phyloP scores from a whole-genome alignment of 2,113 vertebrate genomes.

The Corydoras maculifer region DNA sequence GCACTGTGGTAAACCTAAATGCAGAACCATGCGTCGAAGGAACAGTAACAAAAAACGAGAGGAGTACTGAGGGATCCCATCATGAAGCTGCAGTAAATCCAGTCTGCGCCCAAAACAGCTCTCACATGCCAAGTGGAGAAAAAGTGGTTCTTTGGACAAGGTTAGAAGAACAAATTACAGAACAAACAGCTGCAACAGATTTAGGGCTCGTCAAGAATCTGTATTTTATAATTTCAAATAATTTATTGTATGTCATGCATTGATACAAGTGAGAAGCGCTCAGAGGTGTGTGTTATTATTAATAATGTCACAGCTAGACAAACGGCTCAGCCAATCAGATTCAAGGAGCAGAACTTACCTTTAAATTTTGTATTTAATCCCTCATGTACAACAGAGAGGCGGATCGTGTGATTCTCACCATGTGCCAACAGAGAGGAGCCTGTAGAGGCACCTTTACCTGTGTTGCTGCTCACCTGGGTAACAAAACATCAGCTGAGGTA shows the following conservation, averaged over 20 bases:
- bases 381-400: conserved; percentile 70
- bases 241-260: too few species aligned
- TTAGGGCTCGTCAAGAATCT: too few species aligned
- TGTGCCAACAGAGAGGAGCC: conserved; percentile 81
- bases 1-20: neutral
- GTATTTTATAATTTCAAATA: too few species aligned
- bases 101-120: conserved; percentile 79
- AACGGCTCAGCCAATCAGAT: too few species aligned
- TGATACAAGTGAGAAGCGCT: too few species aligned
- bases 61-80: conserved; percentile 60
- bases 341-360: too few species aligned
- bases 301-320: too few species aligned
- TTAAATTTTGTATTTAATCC: too few species aligned
- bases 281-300: too few species aligned
- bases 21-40: neutral
- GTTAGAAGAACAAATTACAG: conserved; percentile 47
- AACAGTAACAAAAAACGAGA: conserved; percentile 52
- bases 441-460: conserved; percentile 72
- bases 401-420: conserved; percentile 81
- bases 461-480: conserved; percentile 75
- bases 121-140: conserved; percentile 73
- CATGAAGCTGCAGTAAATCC: conserved; percentile 17
- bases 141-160: conserved; percentile 88
- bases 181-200: too few species aligned
- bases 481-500: conserved; percentile 80